Base-by-base conservation (phyloP, 2,888 invertebrate genomes). In the Rhaphigaster nebulosa region DNA sequence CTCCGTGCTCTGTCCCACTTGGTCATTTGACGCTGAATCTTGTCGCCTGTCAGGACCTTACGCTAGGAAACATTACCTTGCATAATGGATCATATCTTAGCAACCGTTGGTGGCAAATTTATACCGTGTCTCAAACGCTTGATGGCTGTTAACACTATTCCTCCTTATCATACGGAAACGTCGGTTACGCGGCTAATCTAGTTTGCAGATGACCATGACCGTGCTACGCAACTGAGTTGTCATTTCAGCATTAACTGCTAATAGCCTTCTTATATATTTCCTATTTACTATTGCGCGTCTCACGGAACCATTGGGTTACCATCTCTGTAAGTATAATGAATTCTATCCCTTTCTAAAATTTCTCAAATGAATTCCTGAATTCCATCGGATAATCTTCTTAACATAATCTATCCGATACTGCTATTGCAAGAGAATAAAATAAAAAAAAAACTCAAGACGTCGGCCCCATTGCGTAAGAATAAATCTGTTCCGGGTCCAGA, bases 1-100 rank as follows among this genome's bases (percentile, higher is more conserved):
- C 65, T 65, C 29, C 34, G 12, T 65, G 65, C 6, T 0, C 65
- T 65, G 65, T 65, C 15, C 65, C 34, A 65, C 65, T 65, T 65
- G 65, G 65, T 65, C 65, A 65, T 34, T 65, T 65, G 5, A 18
- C 29, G 65, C 65, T 34, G 65, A 65, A 29, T 65, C 65, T 65
- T 65, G 65, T 65, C 15, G 65, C 34, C 65, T 65, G 65, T 65
- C 65, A 65, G 34, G 29, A 34, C 65, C 65, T 65, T 65, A 34
- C 65, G 29, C 13, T 65, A 65, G 65, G 29, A 34, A 65, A 65
- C 65, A 65, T 34, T 65, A 29, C 29, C 18, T 34, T 65, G 65
- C 65, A 65, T 65, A 65, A 65, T 65, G 65, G 65, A 65, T 65
- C 65, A 65, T 65, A 65, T 65, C 65, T 65, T 15, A 34, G 65